Evolutionary conservation across 2,797 vertebrate genomes (phyloP), one percentile per base, ranked within the genome.

Genomic region (Cossypha caffra): DNA sequence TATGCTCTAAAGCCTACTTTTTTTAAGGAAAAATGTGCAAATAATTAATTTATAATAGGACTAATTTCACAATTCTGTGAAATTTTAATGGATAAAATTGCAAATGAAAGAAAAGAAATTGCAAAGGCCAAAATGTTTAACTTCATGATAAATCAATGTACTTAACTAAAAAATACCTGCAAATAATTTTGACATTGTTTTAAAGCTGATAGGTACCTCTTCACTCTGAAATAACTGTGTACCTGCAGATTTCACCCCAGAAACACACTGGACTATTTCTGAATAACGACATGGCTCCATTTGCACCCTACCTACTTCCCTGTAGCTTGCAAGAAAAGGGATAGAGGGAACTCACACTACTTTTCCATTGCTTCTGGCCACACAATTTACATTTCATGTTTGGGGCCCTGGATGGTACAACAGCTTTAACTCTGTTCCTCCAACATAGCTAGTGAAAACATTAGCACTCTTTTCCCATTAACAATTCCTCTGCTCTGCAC

Each of bases 101-200:
- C 58, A 79, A 96, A 51, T 79, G 28, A 89, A 96, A 77, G 63
- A 77, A 80, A 76, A 85, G 51, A 88, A 96, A 95, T 59, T 90
- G 67, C 23, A 19, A 86, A 93, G 77, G 28, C 75, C 86, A 76
- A 78, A 90, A 67, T 72, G 33, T 67, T 93, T 84, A 94, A 95
- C 77, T 95, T 95, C 16, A 57, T 84, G 82, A 86, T 92, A 82
- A 55, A n/a, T 92, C 88, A 81, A 62, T 57, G 23, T 72, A 55
- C 45, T 94, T 97, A 50, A 74, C 87, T 97, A 88, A 95, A 96
- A 90, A 95, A 80, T 91, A 68, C 37, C 74, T 93, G 66, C 77
- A 88, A 96, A 88, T 90, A 95, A 90, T 97, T 95, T 95, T 95
- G 89, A 78, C 88, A 94, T 58, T 73, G 76, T 97, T 97, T 97